A percentile compares a stretch with the other conserved stretches of the same genome.
These are phyloP conservation scores for Camptogramma bilineatum DNA, from an alignment of 2,888 invertebrate species.

Conservation along the genomic window DNA sequence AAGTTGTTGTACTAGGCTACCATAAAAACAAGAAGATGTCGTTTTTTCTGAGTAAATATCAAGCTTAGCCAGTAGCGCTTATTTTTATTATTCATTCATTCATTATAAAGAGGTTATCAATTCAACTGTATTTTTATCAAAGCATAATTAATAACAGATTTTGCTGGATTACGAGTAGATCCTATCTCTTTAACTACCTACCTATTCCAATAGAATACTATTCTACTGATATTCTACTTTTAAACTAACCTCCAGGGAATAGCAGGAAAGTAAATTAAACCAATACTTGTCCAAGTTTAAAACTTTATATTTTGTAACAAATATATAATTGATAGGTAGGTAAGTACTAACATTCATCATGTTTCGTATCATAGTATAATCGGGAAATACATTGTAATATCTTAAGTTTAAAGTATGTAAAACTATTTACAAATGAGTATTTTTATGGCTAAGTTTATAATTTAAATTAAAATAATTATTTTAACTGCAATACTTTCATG, in stretches of 20 bases:
- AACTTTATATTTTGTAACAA: constrained; percentile 85
- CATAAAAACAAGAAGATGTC: constrained; percentile 1
- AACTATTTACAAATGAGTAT: constrained; percentile 72
- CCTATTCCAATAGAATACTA: no score
- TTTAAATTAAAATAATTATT: constrained; percentile 65
- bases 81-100: no score
- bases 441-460: constrained; percentile 61
- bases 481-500: constrained; percentile 53
- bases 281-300: constrained; percentile 59
- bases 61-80: no score
- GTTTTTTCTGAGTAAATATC: not conserved
- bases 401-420: constrained; percentile 18
- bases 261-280: constrained; percentile 48
- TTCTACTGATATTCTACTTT: no score
- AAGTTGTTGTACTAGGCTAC: constrained; percentile 22
- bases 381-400: constrained; percentile 54
- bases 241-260: not conserved
- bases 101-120: no score
- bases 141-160: no score
- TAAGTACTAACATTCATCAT: constrained; percentile 68
- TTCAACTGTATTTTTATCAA: no score
- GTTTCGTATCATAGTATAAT: constrained; percentile 60
- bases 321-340: constrained; percentile 69
- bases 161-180: no score
- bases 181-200: no score